These are phyloP conservation scores for Eucriotettix oculatus DNA, from an alignment of 2,888 invertebrate genomes.

Conservation along the genomic window DNA sequence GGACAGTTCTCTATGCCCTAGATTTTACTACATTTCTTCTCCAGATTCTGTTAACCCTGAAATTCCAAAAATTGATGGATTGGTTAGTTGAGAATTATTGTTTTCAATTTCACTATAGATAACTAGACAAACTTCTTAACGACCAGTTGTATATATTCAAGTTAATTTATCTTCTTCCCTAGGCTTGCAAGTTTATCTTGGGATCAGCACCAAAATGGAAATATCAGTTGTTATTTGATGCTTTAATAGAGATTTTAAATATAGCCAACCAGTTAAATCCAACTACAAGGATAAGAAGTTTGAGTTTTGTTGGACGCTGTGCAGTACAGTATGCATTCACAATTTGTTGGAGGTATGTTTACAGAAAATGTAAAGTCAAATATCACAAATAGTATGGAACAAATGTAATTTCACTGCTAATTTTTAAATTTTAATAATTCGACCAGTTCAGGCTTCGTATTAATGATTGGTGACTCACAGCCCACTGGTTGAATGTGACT, in stretches of 20 bases:
- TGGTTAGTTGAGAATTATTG: conserved; percentile 20
- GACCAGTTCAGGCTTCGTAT: too few relatives aligned
- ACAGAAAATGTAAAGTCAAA: too few relatives aligned
- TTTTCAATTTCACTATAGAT: too few relatives aligned
- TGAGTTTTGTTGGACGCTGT: conserved; percentile 47
- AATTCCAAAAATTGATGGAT: conserved; percentile 79
- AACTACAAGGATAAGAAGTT: conserved; percentile 26
- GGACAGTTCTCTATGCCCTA: conserved; percentile 60
- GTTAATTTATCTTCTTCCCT: conserved; percentile 4
- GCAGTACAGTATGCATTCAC: conserved; percentile 85
- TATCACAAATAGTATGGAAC: too few relatives aligned
- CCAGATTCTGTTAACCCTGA: conserved; percentile 59
- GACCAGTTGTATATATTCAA: background rate
- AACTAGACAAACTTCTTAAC: too few relatives aligned
- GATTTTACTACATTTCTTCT: conserved; percentile 78
- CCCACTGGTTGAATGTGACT: too few relatives aligned
- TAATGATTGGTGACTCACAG: too few relatives aligned
- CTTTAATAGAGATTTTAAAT: conserved; percentile 65
- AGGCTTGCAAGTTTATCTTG: conserved; percentile 84
- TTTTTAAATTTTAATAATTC: too few relatives aligned
- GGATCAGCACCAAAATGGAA: conserved; percentile 83
- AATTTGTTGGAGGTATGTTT: conserved; percentile 55
- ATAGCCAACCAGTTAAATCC: conserved; percentile 48
- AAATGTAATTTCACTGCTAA: too few relatives aligned
- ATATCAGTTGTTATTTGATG: conserved; percentile 73